Conservation (phyloP, 2,797 vertebrate genomes). For the Prunella strophiata region DNA sequence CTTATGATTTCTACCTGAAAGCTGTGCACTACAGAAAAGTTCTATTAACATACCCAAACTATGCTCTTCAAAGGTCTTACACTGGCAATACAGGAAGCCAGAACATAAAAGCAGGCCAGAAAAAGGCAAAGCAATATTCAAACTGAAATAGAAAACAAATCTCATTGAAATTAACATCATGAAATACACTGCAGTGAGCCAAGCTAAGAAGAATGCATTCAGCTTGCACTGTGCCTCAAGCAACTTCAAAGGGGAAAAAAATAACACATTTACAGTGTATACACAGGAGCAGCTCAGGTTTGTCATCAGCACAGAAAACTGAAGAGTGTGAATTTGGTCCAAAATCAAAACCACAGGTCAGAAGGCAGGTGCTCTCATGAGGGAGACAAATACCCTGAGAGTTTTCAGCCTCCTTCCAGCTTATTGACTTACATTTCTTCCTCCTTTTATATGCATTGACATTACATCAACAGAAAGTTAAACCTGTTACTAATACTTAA, state of each 20-base stretch:
- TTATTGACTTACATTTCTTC: neutral
- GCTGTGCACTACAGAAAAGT: neutral
- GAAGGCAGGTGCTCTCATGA: neutral
- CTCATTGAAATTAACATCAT: slow-evolving; percentile 8
- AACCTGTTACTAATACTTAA: neutral
- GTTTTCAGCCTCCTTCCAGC: neutral
- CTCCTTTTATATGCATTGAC: neutral
- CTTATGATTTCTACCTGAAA: slow-evolving; percentile 35
- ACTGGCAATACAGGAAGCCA: neutral
- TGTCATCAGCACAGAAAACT: neutral
- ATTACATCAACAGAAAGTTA: neutral
- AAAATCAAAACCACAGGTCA: neutral
- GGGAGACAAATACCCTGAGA: neutral
- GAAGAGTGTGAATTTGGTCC: neutral
- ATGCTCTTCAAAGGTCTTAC: neutral
- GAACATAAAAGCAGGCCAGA: neutral
- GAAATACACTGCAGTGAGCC: neutral
- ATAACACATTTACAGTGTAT: neutral
- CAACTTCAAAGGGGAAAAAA: neutral
- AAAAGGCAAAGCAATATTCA: neutral
- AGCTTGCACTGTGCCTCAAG: neutral
- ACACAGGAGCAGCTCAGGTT: slow-evolving; percentile 5
- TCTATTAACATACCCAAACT: neutral
- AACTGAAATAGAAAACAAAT: neutral
- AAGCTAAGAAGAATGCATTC: neutral